A percentile compares a stretch with the other conserved stretches of the same genome.
Conservation (phyloP, 64 coral and sea anemone genomes). For the Acropora tenuis region DNA sequence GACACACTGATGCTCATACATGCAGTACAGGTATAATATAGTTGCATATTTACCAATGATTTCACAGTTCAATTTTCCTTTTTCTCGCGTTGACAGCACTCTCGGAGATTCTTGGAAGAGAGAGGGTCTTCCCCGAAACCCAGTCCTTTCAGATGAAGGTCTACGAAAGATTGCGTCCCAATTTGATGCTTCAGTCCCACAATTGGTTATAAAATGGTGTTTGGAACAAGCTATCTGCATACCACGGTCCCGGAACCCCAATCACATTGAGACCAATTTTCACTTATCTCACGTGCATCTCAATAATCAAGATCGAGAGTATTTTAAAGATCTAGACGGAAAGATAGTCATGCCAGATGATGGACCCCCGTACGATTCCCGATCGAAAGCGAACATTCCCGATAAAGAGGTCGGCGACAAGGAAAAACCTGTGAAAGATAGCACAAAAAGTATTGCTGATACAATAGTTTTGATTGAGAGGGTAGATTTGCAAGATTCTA, state of each 20-base stretch:
- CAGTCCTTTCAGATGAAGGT: slow-evolving; percentile 74
- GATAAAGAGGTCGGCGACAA: slow-evolving; percentile 15
- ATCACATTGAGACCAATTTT: slow-evolving; percentile 94
- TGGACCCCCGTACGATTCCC: slow-evolving; percentile 23
- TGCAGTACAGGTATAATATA: no score
- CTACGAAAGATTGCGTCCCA: slow-evolving; percentile 63
- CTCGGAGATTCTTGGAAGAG: slow-evolving; percentile 70
- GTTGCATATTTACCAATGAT: no score
- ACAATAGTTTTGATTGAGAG: slow-evolving; percentile 41
- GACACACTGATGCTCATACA: no score
- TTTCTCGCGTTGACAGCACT: slow-evolving; percentile 48
- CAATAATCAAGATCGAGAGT: slow-evolving; percentile 44
- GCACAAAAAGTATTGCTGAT: slow-evolving; percentile 27
- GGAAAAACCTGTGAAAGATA: neutral
- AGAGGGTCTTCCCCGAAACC: slow-evolving; percentile 77
- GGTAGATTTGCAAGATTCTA: slow-evolving; percentile 67
- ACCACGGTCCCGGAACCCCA: slow-evolving; percentile 82
- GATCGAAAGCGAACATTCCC: neutral
- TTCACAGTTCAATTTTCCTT: neutral
- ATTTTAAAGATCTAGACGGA: slow-evolving; percentile 78
- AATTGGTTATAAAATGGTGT: slow-evolving; percentile 92
- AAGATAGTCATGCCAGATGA: slow-evolving; percentile 63
- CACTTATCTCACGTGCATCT: slow-evolving; percentile 74
- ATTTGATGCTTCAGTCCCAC: slow-evolving; percentile 86
- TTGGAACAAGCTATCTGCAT: slow-evolving; percentile 77